These are phyloP conservation scores for Drosophila subobscura DNA, from an alignment of 1,140 invertebrate genomes.

Conservation along the genomic window DNA sequence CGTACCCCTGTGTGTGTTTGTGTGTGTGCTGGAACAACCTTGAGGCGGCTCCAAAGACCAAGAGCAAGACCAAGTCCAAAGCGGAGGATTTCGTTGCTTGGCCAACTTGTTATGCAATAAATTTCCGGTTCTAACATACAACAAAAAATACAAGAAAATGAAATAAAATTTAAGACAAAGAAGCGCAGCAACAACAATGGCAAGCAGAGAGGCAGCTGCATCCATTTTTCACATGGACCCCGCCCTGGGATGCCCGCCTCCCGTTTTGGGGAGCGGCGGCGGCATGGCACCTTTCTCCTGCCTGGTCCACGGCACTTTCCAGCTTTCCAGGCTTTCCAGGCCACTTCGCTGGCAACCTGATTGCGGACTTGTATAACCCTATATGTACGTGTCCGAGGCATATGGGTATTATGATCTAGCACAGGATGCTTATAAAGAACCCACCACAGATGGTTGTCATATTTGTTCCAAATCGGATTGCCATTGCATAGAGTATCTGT, in stretches of 20 bases:
- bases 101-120: constrained; percentile 80
- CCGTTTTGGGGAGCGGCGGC: too few species aligned
- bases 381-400: too few species aligned
- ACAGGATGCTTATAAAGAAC: too few species aligned
- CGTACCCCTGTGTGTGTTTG: not conserved
- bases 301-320: too few species aligned
- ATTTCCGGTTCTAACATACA: constrained; percentile 72
- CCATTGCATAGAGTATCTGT: too few species aligned
- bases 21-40: constrained; percentile 54
- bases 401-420: too few species aligned
- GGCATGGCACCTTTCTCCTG: too few species aligned
- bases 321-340: too few species aligned
- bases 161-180: not conserved
- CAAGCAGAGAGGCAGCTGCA: constrained; percentile 27
- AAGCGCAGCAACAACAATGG: constrained; percentile 23
- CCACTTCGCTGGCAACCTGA: too few species aligned
- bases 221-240: constrained; percentile 39
- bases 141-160: constrained; percentile 12
- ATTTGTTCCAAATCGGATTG: too few species aligned
- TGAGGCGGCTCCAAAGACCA: constrained; percentile 53
- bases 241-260: not conserved
- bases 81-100: constrained; percentile 57
- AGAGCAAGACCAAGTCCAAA: constrained; percentile 3
- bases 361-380: too few species aligned
- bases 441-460: too few species aligned